A percentile compares a stretch with the other conserved stretches of the same genome.
Conservation (phyloP, 23 tunicate genomes). For the Halocynthia aurantium region DNA sequence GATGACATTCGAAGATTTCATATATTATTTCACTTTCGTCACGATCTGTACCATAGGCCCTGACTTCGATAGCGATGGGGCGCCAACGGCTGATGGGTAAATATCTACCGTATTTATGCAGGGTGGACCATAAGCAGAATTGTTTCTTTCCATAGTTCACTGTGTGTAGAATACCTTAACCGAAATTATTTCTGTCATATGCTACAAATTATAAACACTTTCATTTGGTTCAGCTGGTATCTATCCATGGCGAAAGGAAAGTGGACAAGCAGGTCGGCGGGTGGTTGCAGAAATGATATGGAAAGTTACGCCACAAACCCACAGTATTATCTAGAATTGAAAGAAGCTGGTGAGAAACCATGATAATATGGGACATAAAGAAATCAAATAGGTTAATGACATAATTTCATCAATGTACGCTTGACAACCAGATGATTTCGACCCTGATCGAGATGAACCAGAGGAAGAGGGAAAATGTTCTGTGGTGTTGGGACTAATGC, state of each 20-base stretch:
- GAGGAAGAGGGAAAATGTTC: constrained; percentile 73
- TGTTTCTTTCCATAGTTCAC: too few species aligned
- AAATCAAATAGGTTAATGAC: too few species aligned
- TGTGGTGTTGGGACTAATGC: constrained; percentile 77
- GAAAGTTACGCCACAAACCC: constrained; percentile 56
- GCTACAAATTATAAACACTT: too few species aligned
- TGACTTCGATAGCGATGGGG: constrained; percentile 84
- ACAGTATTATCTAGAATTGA: constrained; percentile 63
- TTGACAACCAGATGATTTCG: constrained; percentile 57
- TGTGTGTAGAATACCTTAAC: too few species aligned
- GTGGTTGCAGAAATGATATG: constrained; percentile 66
- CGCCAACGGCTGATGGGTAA: constrained; percentile 80
- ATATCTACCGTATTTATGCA: background rate
- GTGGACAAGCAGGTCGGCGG: constrained; percentile 61
- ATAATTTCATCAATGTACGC: background rate
- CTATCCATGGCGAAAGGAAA: constrained; percentile 55
- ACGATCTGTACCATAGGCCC: constrained; percentile 88
- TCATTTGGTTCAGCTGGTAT: constrained; percentile 47
- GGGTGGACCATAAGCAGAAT: background rate
- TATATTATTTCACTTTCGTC: constrained; percentile 38
- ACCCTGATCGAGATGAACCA: constrained; percentile 57
- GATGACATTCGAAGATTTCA: constrained; percentile 73
- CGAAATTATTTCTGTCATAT: too few species aligned
- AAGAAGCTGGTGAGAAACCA: constrained; percentile 50
- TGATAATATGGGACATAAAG: background rate